Base-by-base conservation (phyloP, 2,797 vertebrate genomes). In the Hyperoplus immaculatus region DNA sequence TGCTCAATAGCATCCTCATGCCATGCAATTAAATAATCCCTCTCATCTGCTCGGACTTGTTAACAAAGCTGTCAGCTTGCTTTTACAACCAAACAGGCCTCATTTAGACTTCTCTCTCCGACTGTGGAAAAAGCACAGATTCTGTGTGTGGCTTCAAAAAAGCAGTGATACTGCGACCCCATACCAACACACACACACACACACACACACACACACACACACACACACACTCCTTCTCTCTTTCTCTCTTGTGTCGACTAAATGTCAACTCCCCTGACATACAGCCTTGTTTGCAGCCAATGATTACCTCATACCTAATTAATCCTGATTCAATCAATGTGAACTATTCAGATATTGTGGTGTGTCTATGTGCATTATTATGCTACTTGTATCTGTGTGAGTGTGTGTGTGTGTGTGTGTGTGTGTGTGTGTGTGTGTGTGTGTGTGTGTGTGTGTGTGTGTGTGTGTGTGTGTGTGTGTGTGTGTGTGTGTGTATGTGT, bases 51-150 rank as follows among this genome's bases (percentile, higher is more conserved):
- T 95, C 91, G 93, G 94, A 94, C 95, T 93, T 93, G 92, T 94
- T 96, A 96, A 96, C 95, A 96, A 95, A 96, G 95, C 96, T 95
- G 95, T 95, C 95, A 94, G 91, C 87, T 92, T 89, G 92, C 90
- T 95, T 95, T 94, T 94, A 96, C 93, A 91, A 96, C 93, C 91
- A 95, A 96, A 95, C 93, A 93, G 91, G 91, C 94, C 95, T 94
- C 92, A 93, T 92, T 95, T 94, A 94, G 94, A 93, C 91, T 93
- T 29, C 89, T 92, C 87, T 94, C 55, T 59, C 60, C 42, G 69
- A 75, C 74, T 83, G 72, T 53, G 42, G 78, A 83, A 60, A 74
- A 62, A 72, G 79, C 85, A 68, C 72, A 80, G 69, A 64, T 74
- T 77, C 70, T 57, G 58, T 73, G 53, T 69, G 82, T 78, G 59